Percentiles rank a stretch among this genome's conserved stretches.
Conservation (phyloP, 1,140 invertebrate species). For the Drosophila leontia region DNA sequence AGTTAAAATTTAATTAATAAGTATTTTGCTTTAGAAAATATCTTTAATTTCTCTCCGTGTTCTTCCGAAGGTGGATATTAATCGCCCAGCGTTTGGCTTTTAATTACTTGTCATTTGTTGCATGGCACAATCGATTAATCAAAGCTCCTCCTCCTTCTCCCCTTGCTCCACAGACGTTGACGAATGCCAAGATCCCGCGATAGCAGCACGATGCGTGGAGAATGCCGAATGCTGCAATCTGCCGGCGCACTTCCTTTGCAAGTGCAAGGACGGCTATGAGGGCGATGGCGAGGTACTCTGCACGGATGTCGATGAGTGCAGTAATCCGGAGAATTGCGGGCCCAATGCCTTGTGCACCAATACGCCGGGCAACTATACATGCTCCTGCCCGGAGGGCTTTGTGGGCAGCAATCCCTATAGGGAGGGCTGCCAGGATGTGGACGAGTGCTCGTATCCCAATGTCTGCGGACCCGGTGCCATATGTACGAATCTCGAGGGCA, state of each 20-base stretch:
- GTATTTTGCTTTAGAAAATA: background rate
- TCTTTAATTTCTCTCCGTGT: constrained; percentile 11
- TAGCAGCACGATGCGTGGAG: constrained; percentile 93
- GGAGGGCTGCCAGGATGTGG: constrained; percentile 92
- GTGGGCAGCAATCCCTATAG: constrained; percentile 91
- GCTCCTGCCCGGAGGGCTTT: constrained; percentile 92
- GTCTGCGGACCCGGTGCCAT: constrained; percentile 92
- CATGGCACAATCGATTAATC: constrained; percentile 61
- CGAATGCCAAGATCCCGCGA: constrained; percentile 94
- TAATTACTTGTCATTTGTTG: constrained; percentile 69
- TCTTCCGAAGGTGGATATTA: constrained; percentile 28
- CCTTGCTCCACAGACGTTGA: constrained; percentile 91
- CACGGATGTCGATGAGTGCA: constrained; percentile 95
- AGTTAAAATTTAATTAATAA: background rate
- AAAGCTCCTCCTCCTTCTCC: constrained; percentile 25
- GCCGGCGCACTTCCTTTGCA: constrained; percentile 96
- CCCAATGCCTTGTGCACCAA: constrained; percentile 93
- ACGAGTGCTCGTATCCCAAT: constrained; percentile 91
- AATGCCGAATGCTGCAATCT: constrained; percentile 98
- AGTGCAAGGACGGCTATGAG: constrained; percentile 95
- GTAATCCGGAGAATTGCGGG: constrained; percentile 91
- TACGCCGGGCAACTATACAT: constrained; percentile 94
- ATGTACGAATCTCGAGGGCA: constrained; percentile 92
- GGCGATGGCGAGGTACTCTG: constrained; percentile 95
- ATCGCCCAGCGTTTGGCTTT: constrained; percentile 43